Base-by-base conservation (phyloP, 1,140 invertebrate species). In the Drosophila mayri region DNA sequence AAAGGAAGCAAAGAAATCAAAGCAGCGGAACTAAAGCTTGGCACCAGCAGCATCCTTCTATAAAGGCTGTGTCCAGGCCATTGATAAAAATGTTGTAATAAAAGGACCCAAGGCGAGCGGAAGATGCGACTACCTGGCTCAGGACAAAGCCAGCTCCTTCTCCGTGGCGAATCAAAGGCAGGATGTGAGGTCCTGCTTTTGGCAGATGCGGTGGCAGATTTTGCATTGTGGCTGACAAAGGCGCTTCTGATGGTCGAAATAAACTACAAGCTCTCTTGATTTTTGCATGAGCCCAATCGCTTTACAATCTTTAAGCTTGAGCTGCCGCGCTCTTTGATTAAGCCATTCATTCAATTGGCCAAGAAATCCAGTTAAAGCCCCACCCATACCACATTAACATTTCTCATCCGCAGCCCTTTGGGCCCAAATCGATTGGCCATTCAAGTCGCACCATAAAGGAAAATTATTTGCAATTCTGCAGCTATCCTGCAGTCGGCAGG, bases 21-120 rank as follows among this genome's bases (percentile, higher is more conserved):
- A 88, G 84, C 65, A 80, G 84, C 81, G 85, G 82, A 84, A 90
- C 84, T 84, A 90, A 88, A 90, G 85, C 85, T 88, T 58, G 54
- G 20, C 25, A 46, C 25, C 68, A 70, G 71, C 52, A 67, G 60
- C 44, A 65, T 68, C 60, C 46, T 61, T 72, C 43, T 80, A 25
- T 50, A 47, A 70, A 60, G 76, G 67, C 81, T 79, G 44, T 70
- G 70, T 54, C 76, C 76, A 57, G 61, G 43, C 44, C 67, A 83
- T 52, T 64, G 70, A 79, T 76, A 81, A 81, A 81, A 85, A 77
- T 70, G 74, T 78, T 74, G 75, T 70, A 75, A 81, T 70, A 67
- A 70, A 70, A 54, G 66, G 47, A 62, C 30, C 35, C 50, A 59
- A 35, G 46, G 49, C 60, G 67, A 57, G 37, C 72, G 75, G 66